Conservation (phyloP, 2,888 invertebrate species). For the Heliconius charithonia region DNA sequence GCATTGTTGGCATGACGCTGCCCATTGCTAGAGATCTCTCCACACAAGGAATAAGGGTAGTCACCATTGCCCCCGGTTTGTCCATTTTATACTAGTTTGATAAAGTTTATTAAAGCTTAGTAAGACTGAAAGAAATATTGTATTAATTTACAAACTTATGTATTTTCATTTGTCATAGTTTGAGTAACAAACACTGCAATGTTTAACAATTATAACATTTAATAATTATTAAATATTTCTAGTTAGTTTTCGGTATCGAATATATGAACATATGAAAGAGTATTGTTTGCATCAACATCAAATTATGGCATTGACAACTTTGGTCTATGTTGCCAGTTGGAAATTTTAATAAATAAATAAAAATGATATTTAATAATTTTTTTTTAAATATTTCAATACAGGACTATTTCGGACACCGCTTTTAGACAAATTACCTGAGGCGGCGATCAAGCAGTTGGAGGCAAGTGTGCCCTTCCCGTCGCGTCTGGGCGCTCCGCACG, state of each 20-base stretch:
- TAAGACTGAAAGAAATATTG: too few species aligned
- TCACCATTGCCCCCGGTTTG: conserved; percentile 91
- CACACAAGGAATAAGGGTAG: conserved; percentile 90
- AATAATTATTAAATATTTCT: not conserved
- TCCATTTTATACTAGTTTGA: not conserved
- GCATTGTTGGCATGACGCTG: conserved; percentile 96
- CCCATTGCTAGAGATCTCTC: conserved; percentile 97
- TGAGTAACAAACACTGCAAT: too few species aligned
- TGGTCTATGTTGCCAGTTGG: not conserved
- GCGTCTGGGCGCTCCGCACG: conserved; percentile 80
- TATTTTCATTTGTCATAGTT: too few species aligned
- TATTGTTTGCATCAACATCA: not conserved
- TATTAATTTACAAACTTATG: too few species aligned
- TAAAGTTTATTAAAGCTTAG: not conserved
- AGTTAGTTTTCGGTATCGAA: not conserved
- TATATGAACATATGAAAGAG: not conserved
- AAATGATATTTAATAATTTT: too few species aligned
- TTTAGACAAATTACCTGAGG: conserved; percentile 76
- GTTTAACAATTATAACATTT: not conserved
- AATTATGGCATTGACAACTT: not conserved
- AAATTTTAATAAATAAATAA: not conserved
- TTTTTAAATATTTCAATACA: conserved; percentile 42
- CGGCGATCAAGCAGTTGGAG: conserved; percentile 76
- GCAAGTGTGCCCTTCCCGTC: conserved; percentile 81
- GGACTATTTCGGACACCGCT: conserved; percentile 84